A percentile compares a stretch with the other conserved stretches of the same genome.
Evolutionary conservation across 2,888 invertebrate genomes (phyloP).

Genomic region (Tyria jacobaeae): DNA sequence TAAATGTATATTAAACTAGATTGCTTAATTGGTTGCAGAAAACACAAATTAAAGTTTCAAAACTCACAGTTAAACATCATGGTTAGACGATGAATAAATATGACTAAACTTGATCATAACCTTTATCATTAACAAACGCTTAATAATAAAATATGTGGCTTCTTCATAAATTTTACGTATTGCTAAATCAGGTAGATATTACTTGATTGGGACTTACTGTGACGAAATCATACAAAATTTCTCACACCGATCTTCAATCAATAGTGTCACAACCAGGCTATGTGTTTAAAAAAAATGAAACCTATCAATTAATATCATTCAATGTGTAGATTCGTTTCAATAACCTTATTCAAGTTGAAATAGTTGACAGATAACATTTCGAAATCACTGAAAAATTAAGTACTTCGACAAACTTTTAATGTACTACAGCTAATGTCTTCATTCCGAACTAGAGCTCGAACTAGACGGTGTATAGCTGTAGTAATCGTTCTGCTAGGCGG

Average conservation of each 20-base stretch:
- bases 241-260: not conserved
- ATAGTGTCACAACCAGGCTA: constrained; percentile 11
- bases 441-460: constrained; percentile 77
- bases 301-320: not conserved
- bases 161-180: constrained; percentile 20
- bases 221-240: constrained; percentile 22
- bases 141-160: constrained; percentile 33
- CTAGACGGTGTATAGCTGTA: constrained; percentile 82
- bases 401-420: not conserved
- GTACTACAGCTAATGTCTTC: constrained; percentile 66
- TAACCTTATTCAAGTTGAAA: not conserved
- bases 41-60: not conserved
- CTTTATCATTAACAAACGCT: constrained; percentile 5
- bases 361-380: not conserved
- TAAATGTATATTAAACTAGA: constrained; percentile 4
- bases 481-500: constrained; percentile 80
- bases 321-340: not conserved
- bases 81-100: not conserved
- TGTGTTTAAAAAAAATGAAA: not conserved
- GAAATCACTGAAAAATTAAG: constrained; percentile 19
- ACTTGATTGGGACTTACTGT: constrained; percentile 6
- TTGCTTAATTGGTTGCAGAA: constrained; percentile 17
- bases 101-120: not conserved
- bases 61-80: not conserved
- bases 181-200: constrained; percentile 13